Evolutionary conservation across 2,113 vertebrate genomes (phyloP).

Genomic region (Trochalopteron elliotii): DNA sequence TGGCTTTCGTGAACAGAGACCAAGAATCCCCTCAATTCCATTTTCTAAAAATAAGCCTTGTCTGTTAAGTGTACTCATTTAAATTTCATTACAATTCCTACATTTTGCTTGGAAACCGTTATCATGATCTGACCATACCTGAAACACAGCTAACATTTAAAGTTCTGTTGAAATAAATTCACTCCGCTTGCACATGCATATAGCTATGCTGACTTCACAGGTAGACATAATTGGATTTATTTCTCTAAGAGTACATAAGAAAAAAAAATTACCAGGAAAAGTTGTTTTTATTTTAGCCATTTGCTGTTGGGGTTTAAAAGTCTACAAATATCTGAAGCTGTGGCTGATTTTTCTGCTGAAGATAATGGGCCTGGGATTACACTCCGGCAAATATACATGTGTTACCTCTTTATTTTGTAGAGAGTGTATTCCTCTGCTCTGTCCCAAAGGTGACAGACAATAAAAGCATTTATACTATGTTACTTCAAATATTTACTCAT

Average conservation of each 20-base stretch:
- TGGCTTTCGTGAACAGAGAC: slow-evolving; percentile 48
- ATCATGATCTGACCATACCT: slow-evolving; percentile 30
- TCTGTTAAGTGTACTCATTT: slow-evolving; percentile 41
- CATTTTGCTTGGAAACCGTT: slow-evolving; percentile 42
- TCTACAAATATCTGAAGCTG: background rate
- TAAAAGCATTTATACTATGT: background rate
- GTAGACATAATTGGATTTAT: background rate
- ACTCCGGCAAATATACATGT: background rate
- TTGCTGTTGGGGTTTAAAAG: background rate
- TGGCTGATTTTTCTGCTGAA: background rate
- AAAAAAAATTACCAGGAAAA: background rate
- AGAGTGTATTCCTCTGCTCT: background rate
- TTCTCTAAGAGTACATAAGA: background rate
- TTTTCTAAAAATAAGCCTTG: slow-evolving; percentile 64
- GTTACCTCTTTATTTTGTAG: background rate
- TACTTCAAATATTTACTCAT: background rate
- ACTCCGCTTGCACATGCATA: background rate
- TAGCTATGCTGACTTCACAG: background rate
- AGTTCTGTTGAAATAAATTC: slow-evolving; percentile 14
- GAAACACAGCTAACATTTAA: slow-evolving; percentile 25
- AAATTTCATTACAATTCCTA: slow-evolving; percentile 62
- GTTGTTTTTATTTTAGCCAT: background rate
- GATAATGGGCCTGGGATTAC: background rate
- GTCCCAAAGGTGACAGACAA: background rate
- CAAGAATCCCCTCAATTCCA: background rate